These are phyloP conservation scores for Metallyticus violacea DNA, from an alignment of 2,888 invertebrate genomes.

Conservation along the genomic window DNA sequence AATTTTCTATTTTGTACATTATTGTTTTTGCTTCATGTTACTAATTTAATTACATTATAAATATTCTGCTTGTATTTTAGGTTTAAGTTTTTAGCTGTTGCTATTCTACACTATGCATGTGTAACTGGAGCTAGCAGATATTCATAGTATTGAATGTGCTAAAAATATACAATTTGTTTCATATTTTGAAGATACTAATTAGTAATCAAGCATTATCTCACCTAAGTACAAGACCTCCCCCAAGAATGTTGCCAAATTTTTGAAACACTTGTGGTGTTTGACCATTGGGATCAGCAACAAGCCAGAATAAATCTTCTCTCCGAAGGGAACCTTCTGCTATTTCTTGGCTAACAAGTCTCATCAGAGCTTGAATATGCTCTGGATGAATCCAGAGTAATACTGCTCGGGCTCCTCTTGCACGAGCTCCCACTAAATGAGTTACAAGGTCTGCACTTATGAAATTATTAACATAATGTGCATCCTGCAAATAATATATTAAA, in stretches of 20 bases:
- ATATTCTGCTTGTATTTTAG: too few relatives aligned
- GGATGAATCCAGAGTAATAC: slow-evolving; percentile 36
- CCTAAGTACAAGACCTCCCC: slow-evolving; percentile 34
- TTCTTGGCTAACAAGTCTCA: slow-evolving; percentile 34
- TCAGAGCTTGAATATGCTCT: slow-evolving; percentile 33
- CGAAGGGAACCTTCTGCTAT: slow-evolving; percentile 30
- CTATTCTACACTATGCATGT: too few relatives aligned
- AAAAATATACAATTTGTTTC: too few relatives aligned
- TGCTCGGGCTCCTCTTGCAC: slow-evolving; percentile 35
- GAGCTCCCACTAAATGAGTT: slow-evolving; percentile 34
- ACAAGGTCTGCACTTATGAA: slow-evolving; percentile 23
- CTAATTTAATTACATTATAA: too few relatives aligned
- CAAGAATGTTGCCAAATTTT: slow-evolving; percentile 32
- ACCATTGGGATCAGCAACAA: slow-evolving; percentile 30
- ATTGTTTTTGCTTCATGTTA: too few relatives aligned
- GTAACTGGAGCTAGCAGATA: too few relatives aligned
- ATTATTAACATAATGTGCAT: not conserved
- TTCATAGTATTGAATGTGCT: too few relatives aligned
- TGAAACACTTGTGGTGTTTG: slow-evolving; percentile 22
- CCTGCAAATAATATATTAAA: not conserved
- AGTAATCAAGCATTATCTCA: not conserved
- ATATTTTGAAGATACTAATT: not conserved
- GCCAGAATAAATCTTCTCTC: slow-evolving; percentile 34
- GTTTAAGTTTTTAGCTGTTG: too few relatives aligned
- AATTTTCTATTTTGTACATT: too few relatives aligned